Conservation (phyloP, 2,797 vertebrate species). For the Ara ararauna region DNA sequence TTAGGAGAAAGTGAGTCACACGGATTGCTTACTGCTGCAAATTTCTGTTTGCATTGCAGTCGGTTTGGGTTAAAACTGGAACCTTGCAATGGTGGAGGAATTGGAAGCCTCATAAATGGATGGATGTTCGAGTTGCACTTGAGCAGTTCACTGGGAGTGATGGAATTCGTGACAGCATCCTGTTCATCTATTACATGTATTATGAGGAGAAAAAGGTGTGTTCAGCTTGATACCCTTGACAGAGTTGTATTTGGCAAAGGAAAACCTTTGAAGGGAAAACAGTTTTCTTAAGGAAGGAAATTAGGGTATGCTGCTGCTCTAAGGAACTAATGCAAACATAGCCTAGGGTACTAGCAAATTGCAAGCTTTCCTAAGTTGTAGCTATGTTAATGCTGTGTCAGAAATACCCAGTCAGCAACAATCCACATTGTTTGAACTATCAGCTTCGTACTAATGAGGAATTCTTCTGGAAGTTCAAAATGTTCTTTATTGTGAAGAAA, state of each 20-base stretch:
- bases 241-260: neutral
- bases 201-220: conserved; percentile 94
- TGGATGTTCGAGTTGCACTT: conserved; percentile 91
- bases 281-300: neutral
- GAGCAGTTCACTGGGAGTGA: conserved; percentile 94
- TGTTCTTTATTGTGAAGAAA: neutral
- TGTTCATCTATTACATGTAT: conserved; percentile 95
- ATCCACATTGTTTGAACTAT: neutral
- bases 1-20: neutral
- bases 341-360: neutral
- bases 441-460: neutral
- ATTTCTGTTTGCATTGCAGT: conserved; percentile 75
- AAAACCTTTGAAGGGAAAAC: neutral
- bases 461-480: neutral
- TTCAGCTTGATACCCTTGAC: neutral
- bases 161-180: conserved; percentile 91
- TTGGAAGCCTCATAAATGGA: conserved; percentile 96
- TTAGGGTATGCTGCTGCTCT: neutral
- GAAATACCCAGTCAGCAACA: neutral
- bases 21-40: neutral
- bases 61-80: conserved; percentile 97
- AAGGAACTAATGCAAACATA: neutral
- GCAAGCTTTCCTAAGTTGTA: neutral
- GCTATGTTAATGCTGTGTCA: neutral
- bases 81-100: conserved; percentile 96